These are phyloP conservation scores for Metaphire vulgaris DNA, from an alignment of 1,140 invertebrate species.

Conservation along the genomic window DNA sequence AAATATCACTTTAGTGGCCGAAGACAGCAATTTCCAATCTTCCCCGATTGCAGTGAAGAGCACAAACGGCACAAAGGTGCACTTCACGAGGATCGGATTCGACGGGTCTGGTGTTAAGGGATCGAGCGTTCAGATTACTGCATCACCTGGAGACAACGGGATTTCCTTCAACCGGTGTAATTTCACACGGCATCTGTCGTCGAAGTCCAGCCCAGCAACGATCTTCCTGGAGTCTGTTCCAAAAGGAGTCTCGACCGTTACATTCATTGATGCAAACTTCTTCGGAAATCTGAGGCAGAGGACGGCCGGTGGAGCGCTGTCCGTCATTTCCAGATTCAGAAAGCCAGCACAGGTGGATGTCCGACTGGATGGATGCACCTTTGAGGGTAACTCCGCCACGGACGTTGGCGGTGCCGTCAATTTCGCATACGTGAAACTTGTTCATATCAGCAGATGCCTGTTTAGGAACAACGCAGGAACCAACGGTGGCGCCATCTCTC, in stretches of 20 bases:
- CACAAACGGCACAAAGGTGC: not conserved
- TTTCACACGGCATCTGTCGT: not conserved
- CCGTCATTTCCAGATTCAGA: not conserved
- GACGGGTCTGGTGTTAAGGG: not conserved
- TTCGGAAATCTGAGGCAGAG: not conserved
- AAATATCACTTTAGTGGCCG: not conserved
- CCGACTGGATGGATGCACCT: not conserved
- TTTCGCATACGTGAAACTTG: not conserved
- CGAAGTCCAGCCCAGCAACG: not conserved
- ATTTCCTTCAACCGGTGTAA: not conserved
- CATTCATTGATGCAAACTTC: not conserved
- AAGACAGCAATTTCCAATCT: not conserved
- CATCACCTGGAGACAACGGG: not conserved
- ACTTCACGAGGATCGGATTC: not conserved
- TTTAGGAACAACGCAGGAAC: not conserved
- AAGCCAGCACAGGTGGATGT: not conserved
- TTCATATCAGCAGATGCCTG: not conserved
- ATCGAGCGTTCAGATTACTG: not conserved
- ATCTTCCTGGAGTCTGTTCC: not conserved
- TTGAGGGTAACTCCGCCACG: not conserved
- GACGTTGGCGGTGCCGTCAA: not conserved
- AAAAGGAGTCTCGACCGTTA: not conserved
- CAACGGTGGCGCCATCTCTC: not conserved
- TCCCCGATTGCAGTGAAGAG: not conserved
- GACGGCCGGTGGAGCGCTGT: not conserved